A percentile compares a stretch with the other conserved stretches of the same genome.
Evolutionary conservation across 2,113 vertebrate genomes (phyloP).

Genomic region (Notarius lentiginosus): DNA sequence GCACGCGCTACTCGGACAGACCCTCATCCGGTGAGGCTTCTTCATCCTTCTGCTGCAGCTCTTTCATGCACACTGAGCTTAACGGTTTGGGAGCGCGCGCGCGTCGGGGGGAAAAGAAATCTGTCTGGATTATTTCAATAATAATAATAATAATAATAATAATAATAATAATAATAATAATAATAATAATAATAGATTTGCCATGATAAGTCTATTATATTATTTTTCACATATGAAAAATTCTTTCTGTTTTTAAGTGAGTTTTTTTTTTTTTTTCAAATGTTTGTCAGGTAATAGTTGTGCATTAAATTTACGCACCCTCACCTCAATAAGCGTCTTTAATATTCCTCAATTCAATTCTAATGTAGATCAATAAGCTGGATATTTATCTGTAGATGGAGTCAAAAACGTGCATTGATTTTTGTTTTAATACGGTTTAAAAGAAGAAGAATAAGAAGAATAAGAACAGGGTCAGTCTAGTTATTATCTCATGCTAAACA

Average conservation of each 20-base stretch:
- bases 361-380: background rate
- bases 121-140: background rate
- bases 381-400: background rate
- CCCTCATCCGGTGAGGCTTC: slow-evolving; percentile 94
- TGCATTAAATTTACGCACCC: background rate
- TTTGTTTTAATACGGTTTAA: no score
- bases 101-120: no score
- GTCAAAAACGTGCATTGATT: no score
- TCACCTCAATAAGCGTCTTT: background rate
- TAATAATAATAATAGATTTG: background rate
- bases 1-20: slow-evolving; percentile 95
- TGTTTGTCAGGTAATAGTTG: background rate
- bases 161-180: slow-evolving; percentile 1
- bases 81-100: background rate
- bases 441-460: no score
- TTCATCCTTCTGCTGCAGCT: slow-evolving; percentile 13
- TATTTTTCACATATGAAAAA: no score
- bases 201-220: no score
- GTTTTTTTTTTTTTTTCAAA: background rate
- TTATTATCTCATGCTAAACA: background rate
- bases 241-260: background rate
- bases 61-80: background rate
- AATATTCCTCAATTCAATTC: background rate
- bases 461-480: background rate
- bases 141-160: background rate